Evolutionary conservation across 2,113 vertebrate genomes (phyloP), one percentile per base, ranked within the genome.

Genomic region (Sinocyclocheilus grahami): DNA sequence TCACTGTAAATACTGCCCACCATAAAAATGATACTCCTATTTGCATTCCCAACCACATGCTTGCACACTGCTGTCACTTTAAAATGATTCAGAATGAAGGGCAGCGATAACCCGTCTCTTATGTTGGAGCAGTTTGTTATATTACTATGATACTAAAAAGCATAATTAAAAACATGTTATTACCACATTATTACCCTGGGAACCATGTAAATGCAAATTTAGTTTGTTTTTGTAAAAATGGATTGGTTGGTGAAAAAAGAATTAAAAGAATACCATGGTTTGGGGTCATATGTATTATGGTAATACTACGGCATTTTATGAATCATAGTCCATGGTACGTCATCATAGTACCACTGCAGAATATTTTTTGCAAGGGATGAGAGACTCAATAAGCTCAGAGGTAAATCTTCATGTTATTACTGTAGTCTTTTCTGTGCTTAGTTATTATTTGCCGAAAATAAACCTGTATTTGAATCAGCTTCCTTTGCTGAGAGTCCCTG

Each of bases 31-130:
- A 5, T 37, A n/a, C 27, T 53, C 12, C 37, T 8, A 60, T 84
- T 87, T 58, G 65, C 77, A 80, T 86, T 51, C 48, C 20, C 9
- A 51, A 33, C 60, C 12, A 33, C 67, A 77, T 22, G 22, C 24
- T 42, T 12, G 65, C 33, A 78, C 67, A 81, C 46, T 58, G 55
- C 16, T 63, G 82, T 69, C 27, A n/a, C 30, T 63, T 46, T 71
- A 53, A 22, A 84, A 84, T 87, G 67, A 72, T 84, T 84, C 65
- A 79, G 74, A 42, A 46, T 84, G 63, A 62, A 72, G 37, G 18
- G 69, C 8, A 62, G 51, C 20, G 13, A 62, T 67, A 58, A 37
- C 39, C 24, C 24, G 22, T 76, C 22, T 75, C 33, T 75, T 75
- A 9, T 39, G 67, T 12, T 78, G 16, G 4, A 78, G 53, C 9